Percentiles rank a stretch among this genome's conserved stretches.
These are phyloP conservation scores for Clytia hemisphaerica DNA, from an alignment of 30 jellyfish, hydroid and myxozoan species.

Conservation along the genomic window DNA sequence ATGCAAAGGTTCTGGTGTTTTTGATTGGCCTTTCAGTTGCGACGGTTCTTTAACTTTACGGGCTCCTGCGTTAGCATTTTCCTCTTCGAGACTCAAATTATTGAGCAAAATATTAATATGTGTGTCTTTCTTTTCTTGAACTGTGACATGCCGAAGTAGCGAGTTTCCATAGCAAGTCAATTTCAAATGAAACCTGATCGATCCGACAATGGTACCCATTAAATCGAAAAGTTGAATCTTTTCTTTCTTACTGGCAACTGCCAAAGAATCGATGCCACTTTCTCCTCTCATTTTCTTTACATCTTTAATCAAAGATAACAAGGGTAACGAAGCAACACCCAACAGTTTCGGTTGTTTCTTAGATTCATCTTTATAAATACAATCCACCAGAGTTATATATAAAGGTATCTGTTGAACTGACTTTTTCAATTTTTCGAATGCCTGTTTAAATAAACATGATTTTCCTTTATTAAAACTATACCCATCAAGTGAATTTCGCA, in stretches of 20 bases:
- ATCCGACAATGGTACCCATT: constrained; percentile 9
- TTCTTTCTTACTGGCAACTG: neutral
- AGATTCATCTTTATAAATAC: no score
- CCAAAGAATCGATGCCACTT: no score
- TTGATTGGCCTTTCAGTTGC: neutral
- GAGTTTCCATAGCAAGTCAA: constrained; percentile 18
- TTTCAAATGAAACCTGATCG: constrained; percentile 2
- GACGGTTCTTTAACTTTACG: neutral
- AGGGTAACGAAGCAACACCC: constrained; percentile 13
- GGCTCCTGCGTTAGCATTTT: neutral
- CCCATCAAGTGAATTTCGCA: neutral
- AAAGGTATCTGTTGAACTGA: neutral
- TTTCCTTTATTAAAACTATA: constrained; percentile 10
- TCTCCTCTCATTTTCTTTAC: no score
- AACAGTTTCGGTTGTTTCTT: neutral
- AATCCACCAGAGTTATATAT: neutral
- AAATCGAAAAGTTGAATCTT: neutral
- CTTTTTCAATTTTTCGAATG: neutral
- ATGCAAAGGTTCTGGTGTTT: neutral
- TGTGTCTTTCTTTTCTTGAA: neutral
- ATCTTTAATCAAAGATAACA: no score
- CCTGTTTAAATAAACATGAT: constrained; percentile 5
- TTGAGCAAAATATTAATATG: neutral
- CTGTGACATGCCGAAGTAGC: neutral
- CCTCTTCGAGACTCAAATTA: neutral